These are phyloP conservation scores for Abrostola triplasia DNA, from an alignment of 2,888 invertebrate species.

Conservation along the genomic window DNA sequence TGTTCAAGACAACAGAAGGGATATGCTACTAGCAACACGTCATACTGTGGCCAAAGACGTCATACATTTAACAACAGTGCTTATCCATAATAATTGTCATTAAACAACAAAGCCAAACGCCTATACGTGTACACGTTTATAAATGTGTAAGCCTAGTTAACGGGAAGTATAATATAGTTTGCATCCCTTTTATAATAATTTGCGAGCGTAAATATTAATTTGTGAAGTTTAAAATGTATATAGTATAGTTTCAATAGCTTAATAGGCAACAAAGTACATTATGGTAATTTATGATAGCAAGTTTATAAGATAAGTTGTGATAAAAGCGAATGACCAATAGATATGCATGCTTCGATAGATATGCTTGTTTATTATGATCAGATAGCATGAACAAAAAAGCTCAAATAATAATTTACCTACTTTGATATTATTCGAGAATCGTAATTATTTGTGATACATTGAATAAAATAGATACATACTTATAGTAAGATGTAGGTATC, in stretches of 20 bases:
- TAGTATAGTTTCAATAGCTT: conserved; percentile 7
- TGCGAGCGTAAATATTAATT: conserved; percentile 20
- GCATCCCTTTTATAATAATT: conserved; percentile 9
- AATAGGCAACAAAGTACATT: conserved; percentile 25
- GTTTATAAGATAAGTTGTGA: not conserved
- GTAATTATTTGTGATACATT: conserved; percentile 15
- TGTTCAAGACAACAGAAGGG: conserved; percentile 21
- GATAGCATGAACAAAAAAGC: conserved; percentile 21
- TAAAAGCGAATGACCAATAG: not conserved
- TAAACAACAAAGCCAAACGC: conserved; percentile 47
- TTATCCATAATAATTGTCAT: conserved; percentile 31
- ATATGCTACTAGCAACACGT: conserved; percentile 39
- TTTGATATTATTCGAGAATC: conserved; percentile 5
- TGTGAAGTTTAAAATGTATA: conserved; percentile 8
- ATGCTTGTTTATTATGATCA: conserved; percentile 3
- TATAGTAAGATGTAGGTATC: conserved; percentile 21
- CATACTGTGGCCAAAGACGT: conserved; percentile 27
- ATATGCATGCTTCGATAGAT: not conserved
- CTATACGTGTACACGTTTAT: conserved; percentile 31
- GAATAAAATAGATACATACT: conserved; percentile 14
- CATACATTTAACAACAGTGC: conserved; percentile 46
- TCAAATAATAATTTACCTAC: conserved; percentile 20
- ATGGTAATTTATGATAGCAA: conserved; percentile 33
- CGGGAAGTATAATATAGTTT: conserved; percentile 5
- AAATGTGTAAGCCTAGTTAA: conserved; percentile 25